phyloP scores from a whole-genome alignment of 2,888 invertebrate genomes.

The Melitaea athalia region DNA sequence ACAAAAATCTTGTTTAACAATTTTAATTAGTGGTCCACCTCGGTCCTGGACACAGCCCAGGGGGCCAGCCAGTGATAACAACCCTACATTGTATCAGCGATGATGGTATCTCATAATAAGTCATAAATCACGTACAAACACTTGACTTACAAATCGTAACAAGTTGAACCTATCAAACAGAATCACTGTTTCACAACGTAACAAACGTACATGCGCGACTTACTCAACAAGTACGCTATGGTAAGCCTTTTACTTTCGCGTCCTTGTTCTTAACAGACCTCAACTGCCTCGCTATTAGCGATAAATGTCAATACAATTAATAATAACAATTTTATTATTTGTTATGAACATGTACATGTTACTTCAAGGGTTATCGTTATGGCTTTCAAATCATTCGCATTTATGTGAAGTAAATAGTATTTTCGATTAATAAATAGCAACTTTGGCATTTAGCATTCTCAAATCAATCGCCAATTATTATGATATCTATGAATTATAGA shows the following conservation, averaged over 20 bases:
- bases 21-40: no score
- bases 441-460: no score
- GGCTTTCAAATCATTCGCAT: no score
- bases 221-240: constrained; percentile 7
- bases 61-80: no score
- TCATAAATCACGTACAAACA: constrained; percentile 7
- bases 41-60: no score
- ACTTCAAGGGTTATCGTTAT: no score
- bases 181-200: neutral
- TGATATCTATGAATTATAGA: no score
- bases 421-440: no score
- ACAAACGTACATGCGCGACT: neutral
- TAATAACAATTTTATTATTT: neutral
- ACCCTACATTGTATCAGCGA: neutral
- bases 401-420: no score
- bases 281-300: constrained; percentile 3
- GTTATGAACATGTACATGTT: neutral
- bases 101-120: neutral
- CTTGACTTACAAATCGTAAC: constrained; percentile 15
- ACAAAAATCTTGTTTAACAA: no score
- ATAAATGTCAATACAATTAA: constrained; percentile 2
- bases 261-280: constrained; percentile 3
- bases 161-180: constrained; percentile 1
- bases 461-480: no score
- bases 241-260: constrained; percentile 12